Percentiles rank a stretch among this genome's conserved stretches.
These are phyloP conservation scores for Lycocorax pyrrhopterus DNA, from an alignment of 2,113 vertebrate genomes.

Conservation along the genomic window DNA sequence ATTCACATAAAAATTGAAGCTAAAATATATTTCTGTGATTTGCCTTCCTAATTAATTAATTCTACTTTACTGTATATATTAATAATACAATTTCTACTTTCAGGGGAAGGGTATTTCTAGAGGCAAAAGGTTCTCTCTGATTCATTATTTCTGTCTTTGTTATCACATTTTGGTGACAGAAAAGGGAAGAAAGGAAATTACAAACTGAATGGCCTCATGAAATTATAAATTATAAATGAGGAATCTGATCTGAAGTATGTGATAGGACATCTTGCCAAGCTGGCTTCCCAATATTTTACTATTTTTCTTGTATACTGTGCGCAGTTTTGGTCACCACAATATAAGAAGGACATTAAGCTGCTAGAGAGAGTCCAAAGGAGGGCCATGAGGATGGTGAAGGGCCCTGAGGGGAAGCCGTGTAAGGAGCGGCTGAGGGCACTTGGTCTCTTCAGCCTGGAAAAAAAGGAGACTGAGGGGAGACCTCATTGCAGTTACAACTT, in stretches of 20 bases:
- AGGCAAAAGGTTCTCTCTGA: not conserved
- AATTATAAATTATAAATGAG: not conserved
- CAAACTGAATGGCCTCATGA: not conserved
- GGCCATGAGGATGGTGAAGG: not conserved
- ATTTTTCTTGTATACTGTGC: not conserved
- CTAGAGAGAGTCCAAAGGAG: not conserved
- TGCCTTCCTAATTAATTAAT: not conserved
- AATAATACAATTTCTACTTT: not conserved
- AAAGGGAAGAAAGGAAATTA: constrained; percentile 24
- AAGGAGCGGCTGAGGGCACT: not conserved
- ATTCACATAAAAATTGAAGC: not conserved
- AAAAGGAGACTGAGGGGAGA: not conserved
- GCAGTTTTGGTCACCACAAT: not conserved
- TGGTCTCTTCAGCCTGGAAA: not conserved
- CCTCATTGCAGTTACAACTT: not conserved
- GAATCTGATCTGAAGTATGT: not conserved
- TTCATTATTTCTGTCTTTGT: not conserved
- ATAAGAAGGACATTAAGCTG: not conserved
- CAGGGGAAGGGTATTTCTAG: not conserved
- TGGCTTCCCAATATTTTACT: not conserved
- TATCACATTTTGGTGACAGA: not conserved
- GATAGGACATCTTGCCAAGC: not conserved
- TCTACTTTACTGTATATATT: not conserved
- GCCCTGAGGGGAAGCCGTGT: not conserved
- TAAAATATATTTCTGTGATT: not conserved